These are phyloP conservation scores for Syngnathus scovelli DNA, from an alignment of 2,113 vertebrate species.

Conservation along the genomic window DNA sequence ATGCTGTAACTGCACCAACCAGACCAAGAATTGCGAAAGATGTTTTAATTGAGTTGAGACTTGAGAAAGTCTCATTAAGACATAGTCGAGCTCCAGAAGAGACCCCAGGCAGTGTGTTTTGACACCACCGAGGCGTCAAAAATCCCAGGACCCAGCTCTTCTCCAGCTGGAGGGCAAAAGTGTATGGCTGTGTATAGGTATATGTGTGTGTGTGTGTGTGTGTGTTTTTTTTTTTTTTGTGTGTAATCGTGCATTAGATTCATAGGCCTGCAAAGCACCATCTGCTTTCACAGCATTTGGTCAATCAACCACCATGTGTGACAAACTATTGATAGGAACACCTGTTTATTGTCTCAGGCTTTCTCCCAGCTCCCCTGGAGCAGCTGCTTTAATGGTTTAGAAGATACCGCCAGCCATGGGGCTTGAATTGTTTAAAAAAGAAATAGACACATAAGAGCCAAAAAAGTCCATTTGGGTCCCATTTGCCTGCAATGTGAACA, in stretches of 20 bases:
- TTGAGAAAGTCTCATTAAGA: conserved; percentile 69
- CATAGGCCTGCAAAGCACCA: conserved; percentile 57
- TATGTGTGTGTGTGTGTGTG: conserved; percentile 9
- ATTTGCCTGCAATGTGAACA: no score
- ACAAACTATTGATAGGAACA: conserved; percentile 52
- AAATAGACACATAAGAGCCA: no score
- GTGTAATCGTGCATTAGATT: conserved; percentile 43
- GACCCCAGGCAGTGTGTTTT: conserved; percentile 50
- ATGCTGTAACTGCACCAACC: conserved; percentile 29
- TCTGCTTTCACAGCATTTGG: conserved; percentile 59
- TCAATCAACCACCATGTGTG: conserved; percentile 45
- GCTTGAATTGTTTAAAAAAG: background rate
- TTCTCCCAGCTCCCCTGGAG: conserved; percentile 15
- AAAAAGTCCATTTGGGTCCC: no score
- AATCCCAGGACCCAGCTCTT: conserved; percentile 49
- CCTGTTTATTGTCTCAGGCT: conserved; percentile 45
- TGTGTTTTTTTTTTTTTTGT: conserved; percentile 17
- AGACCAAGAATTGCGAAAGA: conserved; percentile 44
- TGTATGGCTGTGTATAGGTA: conserved; percentile 26
- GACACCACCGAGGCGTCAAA: conserved; percentile 57
- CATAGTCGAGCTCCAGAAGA: conserved; percentile 62
- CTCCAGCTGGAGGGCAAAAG: conserved; percentile 63
- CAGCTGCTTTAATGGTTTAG: conserved; percentile 24
- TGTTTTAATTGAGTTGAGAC: conserved; percentile 63
- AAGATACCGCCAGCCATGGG: background rate